Evolutionary conservation across 1,140 invertebrate genomes (phyloP), one percentile per base, ranked within the genome.

Genomic region (Dysdera silvatica): DNA sequence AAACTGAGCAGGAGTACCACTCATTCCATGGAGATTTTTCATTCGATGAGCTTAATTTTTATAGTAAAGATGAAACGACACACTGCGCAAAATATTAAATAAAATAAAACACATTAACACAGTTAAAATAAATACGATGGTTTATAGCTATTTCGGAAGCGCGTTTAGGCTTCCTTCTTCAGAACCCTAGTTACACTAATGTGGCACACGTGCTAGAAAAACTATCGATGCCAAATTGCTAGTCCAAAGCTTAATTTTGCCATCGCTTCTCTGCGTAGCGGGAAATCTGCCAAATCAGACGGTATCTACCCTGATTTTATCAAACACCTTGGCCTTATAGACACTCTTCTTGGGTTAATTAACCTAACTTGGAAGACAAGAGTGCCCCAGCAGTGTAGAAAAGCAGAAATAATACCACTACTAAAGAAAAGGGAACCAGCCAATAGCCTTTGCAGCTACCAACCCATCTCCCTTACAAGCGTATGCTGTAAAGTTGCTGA

Each of bases 381-480:
- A 43, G 37, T 56, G 6, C 28, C 54, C 31, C 20, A 24, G 29
- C 26, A 56, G 23, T 56, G 54, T 24, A 56, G 40, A 26, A 56
- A 43, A 14, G 18, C 37, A 28, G 20, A 41, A 8, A 55, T 41
- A 28, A 41, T 55, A n/a, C 53, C 53, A 0, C 26, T 55, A 28
- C 26, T 41, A n/a, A n/a, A n/a, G n/a, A n/a, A n/a, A n/a, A n/a
- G n/a, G n/a, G 12, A 52, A 52, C 12, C 49, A 33, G 2, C 49
- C 3, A 18, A 29, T 2, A 37, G 18, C 1, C 52, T 23, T 23
- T 37, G 10, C n/a, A 40, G 32, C 16, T 54, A 57, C 12, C 18
- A 32, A 33, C 54, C 54, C 6, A 56, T 56, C 3, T 56, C 54
- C 32, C 28, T 43, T 16, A 29, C 26, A 29, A 57, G 48, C 48